Percentiles rank a stretch among this genome's conserved stretches.
phyloP scores from a whole-genome alignment of 2,113 vertebrate genomes.

The Phylloscopus whistleri region DNA sequence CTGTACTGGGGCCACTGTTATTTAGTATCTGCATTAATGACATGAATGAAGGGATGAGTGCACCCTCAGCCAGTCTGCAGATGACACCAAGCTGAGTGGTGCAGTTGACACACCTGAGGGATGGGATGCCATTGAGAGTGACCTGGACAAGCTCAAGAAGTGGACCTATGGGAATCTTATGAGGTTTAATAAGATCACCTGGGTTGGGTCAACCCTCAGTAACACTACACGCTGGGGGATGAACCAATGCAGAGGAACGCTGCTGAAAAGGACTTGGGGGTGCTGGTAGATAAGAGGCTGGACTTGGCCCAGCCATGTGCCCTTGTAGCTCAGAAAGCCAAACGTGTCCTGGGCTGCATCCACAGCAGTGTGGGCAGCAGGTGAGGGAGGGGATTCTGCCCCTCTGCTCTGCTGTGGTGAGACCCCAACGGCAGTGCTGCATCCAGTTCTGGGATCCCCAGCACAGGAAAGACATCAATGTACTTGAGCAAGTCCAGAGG shows the following conservation, averaged over 20 bases:
- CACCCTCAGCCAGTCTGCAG: background rate
- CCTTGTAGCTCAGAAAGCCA: background rate
- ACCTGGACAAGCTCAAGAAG: background rate
- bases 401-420: too few relatives aligned
- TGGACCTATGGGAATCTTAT: background rate
- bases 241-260: background rate
- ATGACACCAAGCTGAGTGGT: background rate
- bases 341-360: rapidly evolving
- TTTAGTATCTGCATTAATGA: background rate
- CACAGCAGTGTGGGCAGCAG: too few relatives aligned
- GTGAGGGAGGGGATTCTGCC: too few relatives aligned
- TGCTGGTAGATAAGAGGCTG: background rate
- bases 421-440: too few relatives aligned
- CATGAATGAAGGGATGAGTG: background rate
- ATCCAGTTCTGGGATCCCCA: too few relatives aligned
- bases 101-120: background rate
- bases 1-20: background rate
- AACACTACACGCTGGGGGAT: background rate
- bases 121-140: background rate
- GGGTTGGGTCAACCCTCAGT: background rate
- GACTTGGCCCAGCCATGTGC: background rate
- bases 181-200: background rate
- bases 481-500: too few relatives aligned
- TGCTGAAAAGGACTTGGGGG: background rate
- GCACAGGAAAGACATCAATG: too few relatives aligned